These are phyloP conservation scores for Grus americana DNA, from an alignment of 2,113 vertebrate genomes.

Conservation along the genomic window DNA sequence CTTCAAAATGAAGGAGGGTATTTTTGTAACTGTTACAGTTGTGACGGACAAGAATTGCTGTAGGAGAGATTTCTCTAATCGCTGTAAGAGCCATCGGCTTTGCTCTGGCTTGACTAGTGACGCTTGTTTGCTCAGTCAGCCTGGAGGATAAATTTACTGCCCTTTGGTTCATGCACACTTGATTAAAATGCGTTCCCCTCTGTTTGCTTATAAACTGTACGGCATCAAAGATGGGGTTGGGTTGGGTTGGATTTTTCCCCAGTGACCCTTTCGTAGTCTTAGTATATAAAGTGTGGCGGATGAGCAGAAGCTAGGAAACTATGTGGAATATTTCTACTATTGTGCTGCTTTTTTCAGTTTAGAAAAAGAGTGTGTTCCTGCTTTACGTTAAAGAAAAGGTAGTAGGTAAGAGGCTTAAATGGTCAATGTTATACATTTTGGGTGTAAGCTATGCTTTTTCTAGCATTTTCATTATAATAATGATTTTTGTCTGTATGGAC, in stretches of 20 bases:
- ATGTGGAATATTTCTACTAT: constrained; percentile 61
- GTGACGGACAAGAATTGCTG: not conserved
- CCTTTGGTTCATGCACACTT: not conserved
- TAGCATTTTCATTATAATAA: constrained; percentile 61
- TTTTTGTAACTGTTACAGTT: not conserved
- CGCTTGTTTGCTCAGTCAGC: not conserved
- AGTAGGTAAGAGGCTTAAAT: not conserved
- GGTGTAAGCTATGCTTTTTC: constrained; percentile 41
- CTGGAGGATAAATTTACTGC: not conserved
- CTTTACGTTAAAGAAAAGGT: constrained; percentile 61
- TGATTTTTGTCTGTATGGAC: constrained; percentile 38
- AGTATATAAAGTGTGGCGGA: not conserved
- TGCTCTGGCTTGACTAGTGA: not conserved
- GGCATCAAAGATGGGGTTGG: not conserved
- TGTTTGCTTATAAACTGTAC: not conserved
- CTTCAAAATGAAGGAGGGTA: constrained; percentile 20
- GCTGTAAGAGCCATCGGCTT: constrained; percentile 21
- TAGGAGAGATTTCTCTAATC: constrained; percentile 13
- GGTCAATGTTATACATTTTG: constrained; percentile 42
- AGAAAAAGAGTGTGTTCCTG: not conserved
- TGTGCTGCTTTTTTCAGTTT: constrained; percentile 33
- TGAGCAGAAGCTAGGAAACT: not conserved
- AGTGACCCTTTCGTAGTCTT: not conserved
- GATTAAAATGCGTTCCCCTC: not conserved
- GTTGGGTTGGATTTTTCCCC: not conserved